Percentiles rank a stretch among this genome's conserved stretches.
Conservation (phyloP, 2,113 vertebrate species). For the Hippopotamus amphibius region DNA sequence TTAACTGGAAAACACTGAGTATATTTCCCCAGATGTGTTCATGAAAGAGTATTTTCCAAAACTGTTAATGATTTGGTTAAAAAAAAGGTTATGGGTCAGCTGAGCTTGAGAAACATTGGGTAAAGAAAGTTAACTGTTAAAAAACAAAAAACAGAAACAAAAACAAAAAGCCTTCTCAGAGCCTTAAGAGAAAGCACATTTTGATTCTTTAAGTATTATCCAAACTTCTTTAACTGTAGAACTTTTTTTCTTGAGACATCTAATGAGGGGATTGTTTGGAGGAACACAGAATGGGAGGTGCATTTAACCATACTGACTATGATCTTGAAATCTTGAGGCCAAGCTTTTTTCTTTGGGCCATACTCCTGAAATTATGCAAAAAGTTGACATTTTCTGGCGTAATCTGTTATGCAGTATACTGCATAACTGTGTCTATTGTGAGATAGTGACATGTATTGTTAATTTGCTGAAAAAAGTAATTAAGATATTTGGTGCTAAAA, state of each 20-base stretch:
- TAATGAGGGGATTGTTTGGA: not conserved
- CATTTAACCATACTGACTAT: not conserved
- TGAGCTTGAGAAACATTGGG: not conserved
- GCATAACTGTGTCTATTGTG: not conserved
- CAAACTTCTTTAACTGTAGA: not conserved
- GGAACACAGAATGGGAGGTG: not conserved
- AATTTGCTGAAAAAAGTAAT: slow-evolving; percentile 17
- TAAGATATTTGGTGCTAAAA: slow-evolving; percentile 15
- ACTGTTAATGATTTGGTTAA: not conserved
- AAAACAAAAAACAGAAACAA: no score
- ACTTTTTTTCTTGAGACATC: not conserved
- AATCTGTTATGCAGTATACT: not conserved
- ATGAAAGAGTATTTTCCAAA: not conserved
- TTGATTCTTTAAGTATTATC: not conserved
- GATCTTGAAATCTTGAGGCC: not conserved
- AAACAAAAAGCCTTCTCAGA: not conserved
- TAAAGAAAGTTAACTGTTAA: not conserved
- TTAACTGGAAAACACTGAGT: not conserved
- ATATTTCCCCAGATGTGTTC: not conserved
- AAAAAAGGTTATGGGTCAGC: not conserved
- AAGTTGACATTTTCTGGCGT: not conserved
- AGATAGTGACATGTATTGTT: not conserved
- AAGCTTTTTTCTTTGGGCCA: not conserved
- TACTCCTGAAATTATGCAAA: not conserved
- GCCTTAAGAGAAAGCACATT: not conserved